Evolutionary conservation across 2,888 invertebrate species (phyloP).

Genomic region (Pterobdella sp.): DNA sequence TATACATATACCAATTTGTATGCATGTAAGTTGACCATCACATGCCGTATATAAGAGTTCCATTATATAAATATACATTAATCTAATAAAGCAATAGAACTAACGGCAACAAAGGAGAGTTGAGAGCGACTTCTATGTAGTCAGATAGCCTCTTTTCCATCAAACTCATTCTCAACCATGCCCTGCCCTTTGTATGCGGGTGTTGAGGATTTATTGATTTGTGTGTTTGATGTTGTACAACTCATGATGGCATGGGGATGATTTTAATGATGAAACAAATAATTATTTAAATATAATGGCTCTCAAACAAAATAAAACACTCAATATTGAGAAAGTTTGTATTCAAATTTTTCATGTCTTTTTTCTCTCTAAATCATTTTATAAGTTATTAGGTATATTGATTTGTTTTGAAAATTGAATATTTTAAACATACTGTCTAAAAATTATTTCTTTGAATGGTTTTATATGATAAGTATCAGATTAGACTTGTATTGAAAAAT

Average conservation of each 20-base stretch:
- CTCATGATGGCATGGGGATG: background rate
- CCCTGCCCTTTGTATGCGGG: constrained; percentile 43
- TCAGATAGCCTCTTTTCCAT: constrained; percentile 46
- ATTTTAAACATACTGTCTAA: background rate
- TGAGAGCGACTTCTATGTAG: constrained; percentile 40
- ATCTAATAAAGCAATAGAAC: too few relatives aligned
- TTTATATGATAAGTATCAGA: too few relatives aligned
- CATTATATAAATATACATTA: too few relatives aligned
- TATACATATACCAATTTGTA: too few relatives aligned
- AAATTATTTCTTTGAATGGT: too few relatives aligned
- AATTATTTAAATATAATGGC: background rate
- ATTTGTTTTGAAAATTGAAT: background rate
- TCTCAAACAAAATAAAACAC: background rate
- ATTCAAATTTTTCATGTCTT: background rate
- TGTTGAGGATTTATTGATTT: too few relatives aligned
- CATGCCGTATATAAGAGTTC: too few relatives aligned
- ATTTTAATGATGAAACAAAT: background rate
- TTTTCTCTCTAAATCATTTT: background rate
- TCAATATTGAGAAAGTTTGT: background rate
- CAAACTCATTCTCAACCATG: constrained; percentile 43
- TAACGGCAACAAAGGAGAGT: constrained; percentile 35
- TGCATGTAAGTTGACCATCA: too few relatives aligned
- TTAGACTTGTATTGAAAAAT: too few relatives aligned
- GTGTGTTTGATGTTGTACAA: background rate
- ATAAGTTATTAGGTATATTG: background rate